These are phyloP conservation scores for Rhineura floridana DNA, from an alignment of 2,113 vertebrate species.

Conservation along the genomic window DNA sequence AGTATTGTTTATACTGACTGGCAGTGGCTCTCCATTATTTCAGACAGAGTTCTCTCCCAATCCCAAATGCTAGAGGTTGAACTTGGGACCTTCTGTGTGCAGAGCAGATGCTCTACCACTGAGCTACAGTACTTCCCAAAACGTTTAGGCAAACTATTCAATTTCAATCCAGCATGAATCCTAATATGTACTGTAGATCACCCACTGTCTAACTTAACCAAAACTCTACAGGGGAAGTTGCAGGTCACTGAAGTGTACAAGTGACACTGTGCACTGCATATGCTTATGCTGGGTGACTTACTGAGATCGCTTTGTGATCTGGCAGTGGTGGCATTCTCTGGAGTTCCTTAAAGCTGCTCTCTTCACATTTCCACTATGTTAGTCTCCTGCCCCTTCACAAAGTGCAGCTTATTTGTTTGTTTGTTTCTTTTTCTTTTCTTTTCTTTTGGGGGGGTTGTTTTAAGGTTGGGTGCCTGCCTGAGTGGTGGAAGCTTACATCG, in stretches of 20 bases:
- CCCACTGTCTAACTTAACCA: not conserved
- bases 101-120: too few species aligned
- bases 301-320: not conserved
- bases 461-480: too few species aligned
- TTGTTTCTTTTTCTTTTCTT: too few species aligned
- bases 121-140: too few species aligned
- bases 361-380: too few species aligned
- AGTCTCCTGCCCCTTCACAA: not conserved
- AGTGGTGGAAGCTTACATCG: too few species aligned
- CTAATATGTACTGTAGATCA: not conserved
- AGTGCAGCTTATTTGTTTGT: not conserved
- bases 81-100: too few species aligned
- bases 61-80: too few species aligned
- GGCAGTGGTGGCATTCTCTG: not conserved
- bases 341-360: not conserved
- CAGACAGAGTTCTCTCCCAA: too few species aligned
- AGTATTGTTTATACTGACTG: too few species aligned
- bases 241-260: not conserved
- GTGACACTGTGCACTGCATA: not conserved
- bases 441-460: too few species aligned
- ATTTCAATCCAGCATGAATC: not conserved
- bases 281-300: not conserved
- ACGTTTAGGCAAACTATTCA: not conserved
- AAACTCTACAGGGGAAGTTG: not conserved
- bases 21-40: too few species aligned